A percentile compares a stretch with the other conserved stretches of the same genome.
Conservation (phyloP, 1,140 invertebrate species). For the Procambarus virginalis region DNA sequence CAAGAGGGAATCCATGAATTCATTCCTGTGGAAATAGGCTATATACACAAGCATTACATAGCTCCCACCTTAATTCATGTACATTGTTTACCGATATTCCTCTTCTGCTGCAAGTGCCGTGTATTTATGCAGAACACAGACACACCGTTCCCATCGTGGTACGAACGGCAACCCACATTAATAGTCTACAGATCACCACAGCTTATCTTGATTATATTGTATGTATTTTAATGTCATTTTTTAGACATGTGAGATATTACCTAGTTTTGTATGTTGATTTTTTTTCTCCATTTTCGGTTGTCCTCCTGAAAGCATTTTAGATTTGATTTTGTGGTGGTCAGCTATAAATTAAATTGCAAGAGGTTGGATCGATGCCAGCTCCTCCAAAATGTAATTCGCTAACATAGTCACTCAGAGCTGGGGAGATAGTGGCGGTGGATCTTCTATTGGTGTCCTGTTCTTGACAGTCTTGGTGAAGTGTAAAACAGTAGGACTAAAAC, state of each 20-base stretch:
- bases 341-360: constrained; percentile 43
- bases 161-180: constrained; percentile 39
- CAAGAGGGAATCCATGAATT: constrained; percentile 53
- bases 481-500: not conserved
- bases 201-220: constrained; percentile 56
- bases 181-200: constrained; percentile 64
- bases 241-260: constrained; percentile 62
- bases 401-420: constrained; percentile 61
- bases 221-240: constrained; percentile 61
- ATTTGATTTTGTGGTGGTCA: constrained; percentile 66
- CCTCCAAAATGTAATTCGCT: constrained; percentile 36
- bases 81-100: constrained; percentile 63
- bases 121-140: constrained; percentile 44
- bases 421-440: constrained; percentile 53
- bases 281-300: constrained; percentile 37
- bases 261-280: constrained; percentile 55
- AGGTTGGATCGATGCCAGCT: constrained; percentile 13
- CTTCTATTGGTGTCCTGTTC: constrained; percentile 40
- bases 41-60: constrained; percentile 61
- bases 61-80: constrained; percentile 60
- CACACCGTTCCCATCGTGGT: constrained; percentile 39
- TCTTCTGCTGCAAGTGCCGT: constrained; percentile 60
- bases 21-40: constrained; percentile 61
- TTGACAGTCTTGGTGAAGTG: constrained; percentile 27
- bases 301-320: constrained; percentile 28